Conservation (phyloP, 2,888 invertebrate species). For the Phengaris alcon region DNA sequence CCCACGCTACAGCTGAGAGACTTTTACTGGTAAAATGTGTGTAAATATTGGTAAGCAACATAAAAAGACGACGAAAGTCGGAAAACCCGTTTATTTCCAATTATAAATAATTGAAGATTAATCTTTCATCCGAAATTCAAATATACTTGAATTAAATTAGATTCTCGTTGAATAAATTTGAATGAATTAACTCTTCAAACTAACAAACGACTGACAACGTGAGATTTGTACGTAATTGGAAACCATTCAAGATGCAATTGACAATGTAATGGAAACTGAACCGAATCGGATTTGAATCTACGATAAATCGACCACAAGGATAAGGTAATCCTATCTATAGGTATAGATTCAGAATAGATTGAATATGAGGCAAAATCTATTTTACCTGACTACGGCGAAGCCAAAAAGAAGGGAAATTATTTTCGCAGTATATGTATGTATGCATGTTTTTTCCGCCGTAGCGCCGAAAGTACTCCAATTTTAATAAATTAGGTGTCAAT, state of each 20-base stretch:
- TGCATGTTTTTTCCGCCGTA: too few relatives aligned
- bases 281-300: background rate
- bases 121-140: background rate
- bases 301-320: background rate
- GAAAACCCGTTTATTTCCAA: background rate
- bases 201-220: background rate
- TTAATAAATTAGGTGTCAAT: too few relatives aligned
- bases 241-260: conserved; percentile 4
- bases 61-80: too few relatives aligned
- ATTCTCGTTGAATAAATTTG: background rate
- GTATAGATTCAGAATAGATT: background rate
- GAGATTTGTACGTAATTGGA: background rate
- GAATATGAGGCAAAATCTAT: background rate
- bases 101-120: conserved; percentile 3
- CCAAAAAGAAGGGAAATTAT: background rate
- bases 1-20: too few relatives aligned
- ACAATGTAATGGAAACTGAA: conserved; percentile 6
- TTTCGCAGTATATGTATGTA: too few relatives aligned
- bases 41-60: too few relatives aligned
- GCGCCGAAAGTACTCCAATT: too few relatives aligned
- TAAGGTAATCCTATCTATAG: background rate
- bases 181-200: background rate
- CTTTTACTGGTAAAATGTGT: too few relatives aligned
- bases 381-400: background rate
- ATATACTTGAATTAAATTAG: conserved; percentile 2